These are phyloP conservation scores for Mythimna lalbum DNA, from an alignment of 2,888 invertebrate species.

Conservation along the genomic window DNA sequence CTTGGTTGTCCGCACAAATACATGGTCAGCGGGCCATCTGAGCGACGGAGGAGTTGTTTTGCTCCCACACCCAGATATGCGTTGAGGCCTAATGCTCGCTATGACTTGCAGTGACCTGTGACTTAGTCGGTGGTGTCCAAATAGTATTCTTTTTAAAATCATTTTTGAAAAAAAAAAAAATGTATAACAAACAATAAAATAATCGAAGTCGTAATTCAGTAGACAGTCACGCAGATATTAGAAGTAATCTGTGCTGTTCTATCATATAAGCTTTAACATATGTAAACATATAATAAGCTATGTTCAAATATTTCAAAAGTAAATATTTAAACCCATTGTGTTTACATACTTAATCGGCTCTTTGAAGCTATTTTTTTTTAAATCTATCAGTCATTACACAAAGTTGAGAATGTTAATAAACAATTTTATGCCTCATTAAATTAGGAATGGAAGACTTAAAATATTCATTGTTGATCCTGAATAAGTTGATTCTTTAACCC, in stretches of 20 bases:
- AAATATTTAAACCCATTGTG: constrained; percentile 32
- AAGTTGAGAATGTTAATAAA: neutral
- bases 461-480: neutral
- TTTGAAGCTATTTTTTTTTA: constrained; percentile 4
- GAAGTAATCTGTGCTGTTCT: neutral
- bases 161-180: too few species aligned
- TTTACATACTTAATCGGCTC: constrained; percentile 5
- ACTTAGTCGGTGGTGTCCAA: too few species aligned
- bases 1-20: too few species aligned
- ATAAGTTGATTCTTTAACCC: too few species aligned
- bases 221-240: neutral
- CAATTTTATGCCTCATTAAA: constrained; percentile 20
- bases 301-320: constrained; percentile 15
- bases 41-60: too few species aligned
- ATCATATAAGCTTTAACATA: neutral
- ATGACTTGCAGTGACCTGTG: too few species aligned
- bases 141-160: too few species aligned
- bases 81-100: too few species aligned
- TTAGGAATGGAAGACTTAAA: neutral
- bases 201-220: neutral
- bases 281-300: constrained; percentile 37
- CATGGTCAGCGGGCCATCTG: too few species aligned
- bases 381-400: neutral
- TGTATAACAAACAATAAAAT: too few species aligned
- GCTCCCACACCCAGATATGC: too few species aligned